Evolutionary conservation across 2,888 invertebrate genomes (phyloP).

Genomic region (Sisyra terminalis): DNA sequence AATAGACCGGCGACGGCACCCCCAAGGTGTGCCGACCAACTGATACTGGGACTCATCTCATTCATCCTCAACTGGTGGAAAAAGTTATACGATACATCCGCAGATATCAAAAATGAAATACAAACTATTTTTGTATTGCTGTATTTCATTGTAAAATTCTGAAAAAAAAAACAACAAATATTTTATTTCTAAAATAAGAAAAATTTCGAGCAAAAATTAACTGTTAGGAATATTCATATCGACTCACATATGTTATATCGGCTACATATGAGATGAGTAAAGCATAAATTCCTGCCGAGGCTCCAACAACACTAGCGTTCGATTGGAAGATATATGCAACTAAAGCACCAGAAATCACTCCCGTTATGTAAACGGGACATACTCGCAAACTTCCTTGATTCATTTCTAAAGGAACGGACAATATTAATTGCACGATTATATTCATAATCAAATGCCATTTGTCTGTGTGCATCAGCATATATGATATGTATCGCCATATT

Average conservation of each 20-base stretch:
- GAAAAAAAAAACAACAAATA: too few relatives aligned
- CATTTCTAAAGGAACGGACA: conserved; percentile 39
- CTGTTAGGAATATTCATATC: too few relatives aligned
- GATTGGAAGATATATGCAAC: conserved; percentile 57
- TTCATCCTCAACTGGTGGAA: too few relatives aligned
- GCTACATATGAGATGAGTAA: conserved; percentile 74
- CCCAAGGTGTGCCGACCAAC: conserved; percentile 2
- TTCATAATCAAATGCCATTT: conserved; percentile 62
- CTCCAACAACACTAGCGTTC: conserved; percentile 62
- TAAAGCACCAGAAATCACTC: conserved; percentile 59
- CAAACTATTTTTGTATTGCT: too few relatives aligned
- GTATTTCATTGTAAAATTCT: too few relatives aligned
- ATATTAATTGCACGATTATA: conserved; percentile 43
- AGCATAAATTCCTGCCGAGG: conserved; percentile 83
- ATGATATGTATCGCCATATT: conserved; percentile 65
- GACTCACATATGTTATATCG: conserved; percentile 60
- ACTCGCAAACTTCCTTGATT: conserved; percentile 64
- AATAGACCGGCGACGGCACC: background rate
- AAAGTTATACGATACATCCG: too few relatives aligned
- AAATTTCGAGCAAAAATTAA: too few relatives aligned
- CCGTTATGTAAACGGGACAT: conserved; percentile 51
- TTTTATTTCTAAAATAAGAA: too few relatives aligned
- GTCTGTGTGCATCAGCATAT: conserved; percentile 66
- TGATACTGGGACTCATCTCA: background rate
- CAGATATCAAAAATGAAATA: too few relatives aligned